Base-by-base conservation (phyloP, 2,113 vertebrate species). In the Edolisoma coerulescens region DNA sequence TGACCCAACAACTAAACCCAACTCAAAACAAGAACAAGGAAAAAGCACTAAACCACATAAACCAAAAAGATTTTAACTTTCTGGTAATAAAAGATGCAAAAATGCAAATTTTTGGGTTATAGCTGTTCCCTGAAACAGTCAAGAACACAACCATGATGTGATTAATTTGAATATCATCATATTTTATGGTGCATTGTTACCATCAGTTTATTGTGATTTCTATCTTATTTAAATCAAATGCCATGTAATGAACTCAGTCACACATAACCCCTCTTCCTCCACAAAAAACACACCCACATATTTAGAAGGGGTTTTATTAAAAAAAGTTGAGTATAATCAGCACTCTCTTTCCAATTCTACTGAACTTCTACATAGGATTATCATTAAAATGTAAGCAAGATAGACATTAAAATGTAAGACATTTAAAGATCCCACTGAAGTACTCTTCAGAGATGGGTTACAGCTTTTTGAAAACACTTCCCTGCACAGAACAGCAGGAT, bases 231-330 rank as follows among this genome's bases (percentile, higher is more conserved):
- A 71, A 82, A 80, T 80, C 42, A 60, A 70, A 16, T 47, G 4
- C 14, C 19, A 18, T 44, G 9, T 5, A 70, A 52, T 50, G 26
- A 75, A 12, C 22, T 64, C 27, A 35, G 45, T 41, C 41, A 64
- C 9, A 77, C 2, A 17, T 23, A n/a, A n/a, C 1, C 7, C 28
- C 15, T n/a, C 16, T n/a, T 3, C 2, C 3, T 24, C 6, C 6
- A 18, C 6, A 67, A 37, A 20, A 56, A 33, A 0, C 20, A 1
- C 19, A 44, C 5, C 16, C 11, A 33, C 21, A 2, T 30, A 42
- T 75, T 89, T 78, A 83, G 44, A 13, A 56, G 52, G 14, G 30
- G 26, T 20, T 73, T 22, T 50, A 61, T 68, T 64, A 10, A 53
- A 82, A 67, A 75, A 52, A 23, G 5, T 37, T 61, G 23, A 74